Base-by-base conservation (phyloP, 2,797 vertebrate species). In the Eulemur rubriventer region DNA sequence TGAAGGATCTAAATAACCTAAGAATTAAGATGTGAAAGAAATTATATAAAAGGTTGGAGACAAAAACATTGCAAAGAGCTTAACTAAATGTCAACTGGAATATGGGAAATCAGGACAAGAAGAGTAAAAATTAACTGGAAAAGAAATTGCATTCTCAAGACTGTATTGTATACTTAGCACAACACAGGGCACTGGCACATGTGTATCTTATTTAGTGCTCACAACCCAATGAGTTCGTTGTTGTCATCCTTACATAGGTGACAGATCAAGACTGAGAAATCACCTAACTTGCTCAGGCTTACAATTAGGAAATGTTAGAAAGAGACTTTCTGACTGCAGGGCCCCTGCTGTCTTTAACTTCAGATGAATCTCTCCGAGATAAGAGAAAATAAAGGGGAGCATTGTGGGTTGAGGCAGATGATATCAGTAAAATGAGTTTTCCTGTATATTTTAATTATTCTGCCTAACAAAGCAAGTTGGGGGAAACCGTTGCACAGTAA, bases 1-100 rank as follows among this genome's bases (percentile, higher is more conserved):
- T 55, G 10, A 93, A 55, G 46, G 7, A 75, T 78, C 26, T 83
- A 80, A 92, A 67, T 61, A 43, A 75, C 17, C 33, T 84, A 85
- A 70, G 50, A 11, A 84, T 75, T 75, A 83, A 80, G 41, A 41
- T 50, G 14, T 87, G 38, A 85, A 80, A 8, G 17, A 30, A 75
- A 69, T 28, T 91, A 18, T 91, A 0, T 83, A 59, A 55, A 89
- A 93, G 24, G 30, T 7, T 57, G 16, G 1, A 76, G 35, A 72
- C 4, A 33, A 69, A 81, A 92, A 50, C 3, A 28, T 16, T 72
- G 17, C 50, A 59, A 87, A 93, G 28, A 84, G 10, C 9, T 97
- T 91, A 97, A 88, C 28, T 82, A 84, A 82, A 95, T 70, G 63
- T 87, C 79, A 80, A 48, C 14, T 61, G 41, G 26, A 75, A 57